Evolutionary conservation across 2,113 vertebrate genomes (phyloP), one percentile per base, ranked within the genome.

Genomic region (Brachyistius frenatus): DNA sequence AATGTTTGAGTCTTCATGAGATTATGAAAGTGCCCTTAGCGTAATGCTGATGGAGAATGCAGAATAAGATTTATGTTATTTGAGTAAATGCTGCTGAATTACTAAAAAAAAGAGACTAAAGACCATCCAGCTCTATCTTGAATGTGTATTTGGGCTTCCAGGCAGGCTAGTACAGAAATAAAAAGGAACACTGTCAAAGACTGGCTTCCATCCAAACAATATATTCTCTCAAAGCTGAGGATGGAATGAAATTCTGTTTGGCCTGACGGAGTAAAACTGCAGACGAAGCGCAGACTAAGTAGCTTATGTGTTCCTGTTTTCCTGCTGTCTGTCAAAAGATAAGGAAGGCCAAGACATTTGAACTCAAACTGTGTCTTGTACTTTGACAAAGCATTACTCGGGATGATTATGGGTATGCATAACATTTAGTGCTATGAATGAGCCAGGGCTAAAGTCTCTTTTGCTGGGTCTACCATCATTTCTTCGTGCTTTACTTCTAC

Each of bases 291-390:
- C 56, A 54, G 44, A 56, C 6, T 32, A 10, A 73, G 41, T 4
- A 53, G 72, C 37, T 73, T 32, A 61, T 31, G 4, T 11, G 15
- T 65, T 32, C 16, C 78, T 39, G 61, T 57, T 49, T 23, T 36
- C 23, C 62, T 64, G 39, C 16, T 32, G 13, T n/a, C 11, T 54
- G 32, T 5, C 33, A 76, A 36, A 14, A 35, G 7, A 61, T 44
- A 37, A 53, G 30, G 32, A 37, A 47, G 33, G 31, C 60, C 16
- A 6, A 58, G 37, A 30, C 5, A 64, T 58, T 8, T 5, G 2
- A 15, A n/a, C 49, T n/a, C 2, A 50, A n/a, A 50, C 41, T 44
- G 15, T 1, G 15, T 4, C 3, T 14, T 5, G 47, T 15, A 49
- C 47, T 5, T 14, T 23, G 8, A 52, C 1, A 53, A 52, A 13